Percentiles rank a stretch among this genome's conserved stretches.
Conservation (phyloP, 2,113 vertebrate species). For the Synodontis membranacea region DNA sequence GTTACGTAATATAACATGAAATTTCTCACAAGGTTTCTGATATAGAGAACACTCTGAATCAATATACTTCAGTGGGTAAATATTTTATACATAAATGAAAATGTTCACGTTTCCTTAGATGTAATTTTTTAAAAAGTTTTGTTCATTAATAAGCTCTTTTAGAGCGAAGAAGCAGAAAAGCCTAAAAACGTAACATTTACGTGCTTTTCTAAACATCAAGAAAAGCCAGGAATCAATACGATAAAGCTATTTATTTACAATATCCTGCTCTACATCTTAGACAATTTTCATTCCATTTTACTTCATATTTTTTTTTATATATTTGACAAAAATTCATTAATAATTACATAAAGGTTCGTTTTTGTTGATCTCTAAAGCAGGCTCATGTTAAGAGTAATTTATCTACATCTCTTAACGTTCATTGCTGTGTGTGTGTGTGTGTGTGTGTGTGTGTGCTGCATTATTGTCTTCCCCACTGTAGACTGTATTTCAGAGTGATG, state of each 20-base stretch:
- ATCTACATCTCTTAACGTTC: not conserved
- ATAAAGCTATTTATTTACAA: too few relatives aligned
- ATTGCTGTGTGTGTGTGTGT: too few relatives aligned
- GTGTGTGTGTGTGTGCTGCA: too few relatives aligned
- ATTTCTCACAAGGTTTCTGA: not conserved
- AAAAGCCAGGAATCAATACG: not conserved
- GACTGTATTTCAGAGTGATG: not conserved
- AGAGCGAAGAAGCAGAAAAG: not conserved
- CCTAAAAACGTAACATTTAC: not conserved
- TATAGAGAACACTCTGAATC: not conserved
- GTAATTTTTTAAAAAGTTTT: not conserved
- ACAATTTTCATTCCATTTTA: too few relatives aligned
- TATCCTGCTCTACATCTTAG: too few relatives aligned
- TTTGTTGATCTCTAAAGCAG: not conserved
- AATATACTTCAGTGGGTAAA: not conserved
- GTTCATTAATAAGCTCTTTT: not conserved
- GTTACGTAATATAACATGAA: not conserved
- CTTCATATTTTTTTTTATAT: too few relatives aligned
- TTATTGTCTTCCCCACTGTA: not conserved
- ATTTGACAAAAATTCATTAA: too few relatives aligned
- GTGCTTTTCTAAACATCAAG: not conserved
- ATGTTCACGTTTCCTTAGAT: not conserved
- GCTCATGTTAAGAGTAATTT: not conserved
- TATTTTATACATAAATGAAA: not conserved
- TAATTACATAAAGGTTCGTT: too few relatives aligned